Base-by-base conservation (phyloP, 2,797 vertebrate species). In the Hydrolagus colliei region DNA sequence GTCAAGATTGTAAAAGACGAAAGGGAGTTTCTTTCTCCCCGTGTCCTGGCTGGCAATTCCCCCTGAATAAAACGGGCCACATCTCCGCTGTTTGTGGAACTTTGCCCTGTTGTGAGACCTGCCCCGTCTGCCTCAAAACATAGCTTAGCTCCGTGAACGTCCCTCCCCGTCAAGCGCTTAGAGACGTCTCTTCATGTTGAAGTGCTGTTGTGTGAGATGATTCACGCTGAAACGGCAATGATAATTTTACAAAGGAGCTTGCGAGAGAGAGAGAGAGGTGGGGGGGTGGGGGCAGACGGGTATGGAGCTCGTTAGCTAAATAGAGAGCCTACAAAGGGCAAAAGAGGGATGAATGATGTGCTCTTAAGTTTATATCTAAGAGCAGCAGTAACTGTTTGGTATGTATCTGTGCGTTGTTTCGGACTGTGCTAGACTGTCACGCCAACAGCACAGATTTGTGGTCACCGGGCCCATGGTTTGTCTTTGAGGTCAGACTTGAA, bases 401-500 rank as follows among this genome's bases (percentile, higher is more conserved):
- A 67, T 84, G 41, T 82, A 82, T 67, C 67, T 82, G 35, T 82
- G 22, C 18, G 2, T 52, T 84, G 63, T 68, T 27, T 84, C 62
- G 35, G 9, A 32, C 22, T 67, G 22, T 20, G 78, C 63, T 82
- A 82, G 35, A 27, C 27, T 82, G 67, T 82, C 63, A 20, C 2
- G 27, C 8, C 62, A 82, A 32, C 27, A 63, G 41, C 41, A 52
- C 2, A 52, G 41, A 52, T 52, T 52, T 52, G 18, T 82, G 78
- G 6, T 82, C 27, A 10, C 65, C 62, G 67, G 27, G 67, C 65
- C 13, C 78, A 82, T 62, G 62, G 67, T 82, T 65, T 68, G 18
- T 82, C 78, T 68, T 82, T 82, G 62, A 82, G 62, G 13, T 16
- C 35, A 65, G 67, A 82, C 78, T 68, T 82, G 63, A 82, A 82